Percentiles rank a stretch among this genome's conserved stretches.
Conservation (phyloP, 2,113 vertebrate species). For the Pogonocichla stellata region DNA sequence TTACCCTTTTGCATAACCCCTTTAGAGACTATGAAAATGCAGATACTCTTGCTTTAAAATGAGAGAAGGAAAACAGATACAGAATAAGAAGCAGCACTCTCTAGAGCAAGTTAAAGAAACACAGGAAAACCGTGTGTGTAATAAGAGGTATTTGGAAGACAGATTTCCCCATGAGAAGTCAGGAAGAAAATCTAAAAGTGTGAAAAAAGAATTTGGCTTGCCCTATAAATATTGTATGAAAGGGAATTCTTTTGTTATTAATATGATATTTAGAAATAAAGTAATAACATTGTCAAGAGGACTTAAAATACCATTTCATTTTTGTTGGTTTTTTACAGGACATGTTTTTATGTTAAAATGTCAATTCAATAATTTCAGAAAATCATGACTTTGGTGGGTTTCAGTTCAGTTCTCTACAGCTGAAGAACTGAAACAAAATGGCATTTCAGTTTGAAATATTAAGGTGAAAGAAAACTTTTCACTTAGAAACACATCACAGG, state of each 20-base stretch:
- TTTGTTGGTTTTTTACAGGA: constrained; percentile 1
- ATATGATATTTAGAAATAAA: constrained; percentile 23
- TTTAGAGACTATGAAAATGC: neutral
- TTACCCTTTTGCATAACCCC: neutral
- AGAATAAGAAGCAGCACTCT: neutral
- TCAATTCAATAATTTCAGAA: neutral
- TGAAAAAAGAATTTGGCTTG: neutral
- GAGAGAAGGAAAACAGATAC: neutral
- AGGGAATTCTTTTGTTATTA: constrained; percentile 29
- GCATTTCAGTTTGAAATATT: constrained; percentile 15
- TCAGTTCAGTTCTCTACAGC: neutral
- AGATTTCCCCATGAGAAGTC: neutral
- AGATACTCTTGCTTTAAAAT: neutral
- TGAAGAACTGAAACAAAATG: constrained; percentile 7
- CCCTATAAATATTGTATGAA: neutral
- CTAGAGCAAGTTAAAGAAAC: constrained; percentile 8
- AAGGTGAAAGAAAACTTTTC: constrained; percentile 3
- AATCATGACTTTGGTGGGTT: neutral
- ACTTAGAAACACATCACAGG: neutral
- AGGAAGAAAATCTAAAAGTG: neutral
- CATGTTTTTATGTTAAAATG: constrained; percentile 31
- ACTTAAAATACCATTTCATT: constrained; percentile 21
- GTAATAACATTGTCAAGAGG: constrained; percentile 4
- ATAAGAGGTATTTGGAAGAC: constrained; percentile 9
- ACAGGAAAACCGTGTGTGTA: neutral